phyloP scores from a whole-genome alignment of 1,140 invertebrate genomes.

The Dinoponera quadriceps region DNA sequence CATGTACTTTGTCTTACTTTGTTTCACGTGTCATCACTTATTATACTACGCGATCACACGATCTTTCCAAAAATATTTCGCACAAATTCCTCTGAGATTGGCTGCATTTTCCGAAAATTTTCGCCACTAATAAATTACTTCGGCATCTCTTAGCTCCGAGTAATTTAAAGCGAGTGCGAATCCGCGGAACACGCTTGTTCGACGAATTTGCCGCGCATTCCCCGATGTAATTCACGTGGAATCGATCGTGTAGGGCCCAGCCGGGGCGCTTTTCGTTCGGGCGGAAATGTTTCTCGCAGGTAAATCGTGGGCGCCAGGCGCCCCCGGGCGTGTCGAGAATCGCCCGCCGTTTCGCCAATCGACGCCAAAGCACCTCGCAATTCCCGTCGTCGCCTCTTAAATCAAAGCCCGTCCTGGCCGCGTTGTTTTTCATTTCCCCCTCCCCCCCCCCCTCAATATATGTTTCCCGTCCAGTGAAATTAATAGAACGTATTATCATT shows the following conservation, averaged over 20 bases:
- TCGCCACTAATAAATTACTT: conserved; percentile 38
- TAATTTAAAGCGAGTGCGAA: conserved; percentile 59
- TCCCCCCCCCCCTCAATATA: background rate
- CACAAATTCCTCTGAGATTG: too few species aligned
- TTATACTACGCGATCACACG: too few species aligned
- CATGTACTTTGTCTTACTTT: too few species aligned
- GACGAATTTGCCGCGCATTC: conserved; percentile 68
- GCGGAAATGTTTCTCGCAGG: conserved; percentile 72
- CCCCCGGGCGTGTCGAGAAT: conserved; percentile 54
- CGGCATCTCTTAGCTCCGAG: conserved; percentile 60
- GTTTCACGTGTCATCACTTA: too few species aligned
- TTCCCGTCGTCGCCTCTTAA: conserved; percentile 37
- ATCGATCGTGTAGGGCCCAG: conserved; percentile 63
- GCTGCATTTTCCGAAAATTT: too few species aligned
- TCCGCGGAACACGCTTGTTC: conserved; percentile 47
- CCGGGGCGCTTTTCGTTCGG: conserved; percentile 55
- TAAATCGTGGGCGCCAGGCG: conserved; percentile 72
- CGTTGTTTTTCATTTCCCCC: background rate
- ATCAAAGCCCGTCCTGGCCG: background rate
- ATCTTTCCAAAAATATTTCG: too few species aligned
- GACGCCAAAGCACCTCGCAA: conserved; percentile 46
- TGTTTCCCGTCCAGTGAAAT: background rate
- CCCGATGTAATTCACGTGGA: conserved; percentile 73
- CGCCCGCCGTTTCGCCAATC: conserved; percentile 48
- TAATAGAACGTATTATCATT: background rate